Conservation (phyloP, 2,113 vertebrate species). For the Dendropsophus ebraccatus region DNA sequence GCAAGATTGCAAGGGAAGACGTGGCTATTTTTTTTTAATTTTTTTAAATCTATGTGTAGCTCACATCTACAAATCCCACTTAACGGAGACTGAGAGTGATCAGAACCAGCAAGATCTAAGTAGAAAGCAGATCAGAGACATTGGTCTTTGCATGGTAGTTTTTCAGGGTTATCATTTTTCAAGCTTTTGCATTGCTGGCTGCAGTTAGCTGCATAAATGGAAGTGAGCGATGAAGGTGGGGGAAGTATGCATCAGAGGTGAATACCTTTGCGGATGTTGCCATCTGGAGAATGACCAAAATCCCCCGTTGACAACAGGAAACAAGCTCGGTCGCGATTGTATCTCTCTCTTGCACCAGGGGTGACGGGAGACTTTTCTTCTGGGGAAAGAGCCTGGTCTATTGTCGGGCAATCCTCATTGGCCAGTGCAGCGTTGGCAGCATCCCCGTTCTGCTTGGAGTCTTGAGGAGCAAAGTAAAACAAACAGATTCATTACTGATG, state of each 20-base stretch:
- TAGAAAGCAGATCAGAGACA: slow-evolving; percentile 29
- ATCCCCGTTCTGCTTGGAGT: slow-evolving; percentile 88
- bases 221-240: slow-evolving; percentile 54
- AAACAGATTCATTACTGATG: slow-evolving; percentile 13
- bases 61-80: slow-evolving; percentile 43
- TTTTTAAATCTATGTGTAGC: slow-evolving; percentile 4
- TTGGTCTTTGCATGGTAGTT: slow-evolving; percentile 39
- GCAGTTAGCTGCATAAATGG: slow-evolving; percentile 50
- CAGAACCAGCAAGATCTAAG: slow-evolving; percentile 27
- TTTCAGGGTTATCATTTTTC: slow-evolving; percentile 26
- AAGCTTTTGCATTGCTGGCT: slow-evolving; percentile 40
- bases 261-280: slow-evolving; percentile 92
- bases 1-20: slow-evolving; percentile 35
- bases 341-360: slow-evolving; percentile 78
- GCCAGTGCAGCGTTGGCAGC: slow-evolving; percentile 87
- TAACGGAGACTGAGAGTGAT: slow-evolving; percentile 17
- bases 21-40: slow-evolving; percentile 13
- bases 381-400: slow-evolving; percentile 90
- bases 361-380: slow-evolving; percentile 88
- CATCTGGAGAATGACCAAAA: slow-evolving; percentile 85
- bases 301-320: slow-evolving; percentile 90
- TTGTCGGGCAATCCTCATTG: slow-evolving; percentile 91
- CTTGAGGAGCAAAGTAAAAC: slow-evolving; percentile 62
- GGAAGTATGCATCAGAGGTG: slow-evolving; percentile 31
- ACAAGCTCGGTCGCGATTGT: slow-evolving; percentile 89